Percentiles rank a stretch among this genome's conserved stretches.
Conservation (phyloP, 2,797 vertebrate genomes). For the Pyrocephalus nanus region DNA sequence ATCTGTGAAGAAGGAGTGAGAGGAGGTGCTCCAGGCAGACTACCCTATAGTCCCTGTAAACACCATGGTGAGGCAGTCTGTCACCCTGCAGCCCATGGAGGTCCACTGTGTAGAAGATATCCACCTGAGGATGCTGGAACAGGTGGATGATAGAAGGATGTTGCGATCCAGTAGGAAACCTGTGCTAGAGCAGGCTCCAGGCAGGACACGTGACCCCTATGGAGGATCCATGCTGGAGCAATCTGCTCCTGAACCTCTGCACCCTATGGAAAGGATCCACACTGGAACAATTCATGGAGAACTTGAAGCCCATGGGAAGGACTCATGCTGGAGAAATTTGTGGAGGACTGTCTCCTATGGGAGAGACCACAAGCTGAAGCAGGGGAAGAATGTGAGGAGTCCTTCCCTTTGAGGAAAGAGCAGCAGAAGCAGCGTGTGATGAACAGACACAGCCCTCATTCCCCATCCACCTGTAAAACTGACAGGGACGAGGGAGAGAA, state of each 20-base stretch:
- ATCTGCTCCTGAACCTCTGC: background rate
- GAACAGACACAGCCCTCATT: background rate
- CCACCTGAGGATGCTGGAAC: background rate
- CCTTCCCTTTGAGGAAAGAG: background rate
- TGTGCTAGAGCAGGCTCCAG: background rate
- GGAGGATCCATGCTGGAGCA: no score
- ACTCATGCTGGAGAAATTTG: background rate
- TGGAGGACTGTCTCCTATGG: background rate
- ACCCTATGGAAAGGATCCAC: background rate
- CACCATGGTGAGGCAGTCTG: background rate
- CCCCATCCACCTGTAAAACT: background rate
- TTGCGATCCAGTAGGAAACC: no score
- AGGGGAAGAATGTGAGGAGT: background rate
- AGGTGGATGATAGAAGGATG: background rate
- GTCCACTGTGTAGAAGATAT: no score
- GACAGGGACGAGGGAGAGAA: background rate
- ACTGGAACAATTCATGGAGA: background rate
- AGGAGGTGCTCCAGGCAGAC: no score
- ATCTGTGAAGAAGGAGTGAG: background rate
- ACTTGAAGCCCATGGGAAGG: background rate
- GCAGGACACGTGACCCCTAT: background rate
- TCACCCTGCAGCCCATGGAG: background rate
- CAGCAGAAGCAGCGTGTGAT: background rate
- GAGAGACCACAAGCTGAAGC: background rate
- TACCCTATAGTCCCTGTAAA: background rate